phyloP scores from a whole-genome alignment of 2,113 vertebrate species.

The Rhabdornis inornatus region DNA sequence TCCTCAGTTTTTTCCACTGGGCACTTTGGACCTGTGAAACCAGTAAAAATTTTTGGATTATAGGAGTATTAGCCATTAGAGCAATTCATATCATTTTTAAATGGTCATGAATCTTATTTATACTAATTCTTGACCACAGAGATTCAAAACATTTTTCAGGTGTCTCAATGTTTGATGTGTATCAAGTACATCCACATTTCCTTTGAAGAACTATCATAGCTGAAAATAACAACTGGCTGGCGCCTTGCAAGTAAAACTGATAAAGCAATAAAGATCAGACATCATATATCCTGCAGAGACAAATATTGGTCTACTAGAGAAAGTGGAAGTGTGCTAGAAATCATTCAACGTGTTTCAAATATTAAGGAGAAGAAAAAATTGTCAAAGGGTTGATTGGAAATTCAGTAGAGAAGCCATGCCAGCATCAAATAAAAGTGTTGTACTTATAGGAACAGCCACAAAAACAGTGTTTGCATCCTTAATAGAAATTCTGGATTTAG shows the following conservation, averaged over 20 bases:
- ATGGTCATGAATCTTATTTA: background rate
- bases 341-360: background rate
- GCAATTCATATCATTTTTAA: background rate
- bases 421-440: background rate
- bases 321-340: background rate
- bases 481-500: background rate
- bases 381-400: background rate
- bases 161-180: background rate
- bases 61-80: background rate
- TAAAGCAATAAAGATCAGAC: constrained; percentile 1
- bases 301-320: background rate
- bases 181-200: background rate
- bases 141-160: background rate
- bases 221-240: background rate
- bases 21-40: background rate
- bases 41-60: background rate
- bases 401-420: background rate
- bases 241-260: background rate
- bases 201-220: background rate
- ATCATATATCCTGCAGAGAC: background rate
- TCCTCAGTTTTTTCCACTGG: background rate
- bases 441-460: background rate
- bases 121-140: background rate
- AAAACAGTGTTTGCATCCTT: background rate
- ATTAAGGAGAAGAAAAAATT: background rate